Conservation (phyloP, 2,797 vertebrate species). For the Enoplosus armatus region DNA sequence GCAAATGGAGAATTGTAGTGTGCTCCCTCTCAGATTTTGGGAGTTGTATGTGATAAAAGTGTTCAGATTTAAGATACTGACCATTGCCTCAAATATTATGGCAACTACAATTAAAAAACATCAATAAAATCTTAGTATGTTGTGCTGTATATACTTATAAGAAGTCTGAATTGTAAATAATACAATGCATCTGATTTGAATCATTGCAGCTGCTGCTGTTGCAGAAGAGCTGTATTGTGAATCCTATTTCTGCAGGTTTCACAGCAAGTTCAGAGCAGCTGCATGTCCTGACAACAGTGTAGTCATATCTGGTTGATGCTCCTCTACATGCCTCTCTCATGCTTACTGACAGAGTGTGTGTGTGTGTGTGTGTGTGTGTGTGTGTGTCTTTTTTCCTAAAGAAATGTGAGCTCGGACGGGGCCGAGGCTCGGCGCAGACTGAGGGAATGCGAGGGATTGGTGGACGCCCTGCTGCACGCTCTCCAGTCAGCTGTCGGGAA, state of each 20-base stretch:
- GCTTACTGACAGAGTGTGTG: conserved; percentile 6
- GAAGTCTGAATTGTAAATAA: neutral
- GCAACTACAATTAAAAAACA: neutral
- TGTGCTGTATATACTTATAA: neutral
- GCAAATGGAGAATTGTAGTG: neutral
- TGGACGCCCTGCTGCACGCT: conserved; percentile 96
- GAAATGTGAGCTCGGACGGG: conserved; percentile 98
- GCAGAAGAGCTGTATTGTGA: neutral
- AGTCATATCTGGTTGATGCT: neutral
- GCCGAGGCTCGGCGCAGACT: conserved; percentile 95
- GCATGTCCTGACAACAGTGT: neutral
- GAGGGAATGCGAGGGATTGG: conserved; percentile 95
- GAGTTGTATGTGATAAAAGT: neutral
- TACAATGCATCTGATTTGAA: too few species aligned
- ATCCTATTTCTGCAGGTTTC: neutral
- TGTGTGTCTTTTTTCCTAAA: conserved; percentile 60
- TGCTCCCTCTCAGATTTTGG: neutral
- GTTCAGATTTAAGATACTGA: neutral
- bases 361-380: conserved; percentile 7
- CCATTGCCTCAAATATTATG: neutral
- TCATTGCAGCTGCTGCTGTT: neutral
- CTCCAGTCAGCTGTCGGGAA: conserved; percentile 96
- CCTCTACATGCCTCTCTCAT: neutral
- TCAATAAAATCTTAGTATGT: neutral
- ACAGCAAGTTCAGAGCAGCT: neutral